A percentile compares a stretch with the other conserved stretches of the same genome.
phyloP scores from a whole-genome alignment of 2,888 invertebrate species.

The Harmothoe impar region DNA sequence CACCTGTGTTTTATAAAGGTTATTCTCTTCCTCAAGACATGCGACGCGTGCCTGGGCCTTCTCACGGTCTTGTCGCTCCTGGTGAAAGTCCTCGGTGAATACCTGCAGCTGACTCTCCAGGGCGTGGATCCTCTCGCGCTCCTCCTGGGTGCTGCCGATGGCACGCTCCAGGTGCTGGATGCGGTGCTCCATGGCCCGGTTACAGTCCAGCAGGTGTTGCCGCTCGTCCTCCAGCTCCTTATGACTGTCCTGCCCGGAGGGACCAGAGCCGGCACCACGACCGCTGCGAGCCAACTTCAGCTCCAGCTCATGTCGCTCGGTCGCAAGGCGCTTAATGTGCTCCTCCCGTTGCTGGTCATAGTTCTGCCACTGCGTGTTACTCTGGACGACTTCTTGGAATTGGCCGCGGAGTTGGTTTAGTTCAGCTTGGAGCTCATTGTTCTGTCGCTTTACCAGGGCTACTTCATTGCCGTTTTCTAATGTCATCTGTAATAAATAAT shows the following conservation, averaged over 20 bases:
- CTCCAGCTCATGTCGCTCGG: slow-evolving; percentile 18
- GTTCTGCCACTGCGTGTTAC: slow-evolving; percentile 15
- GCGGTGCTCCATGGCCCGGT: neutral
- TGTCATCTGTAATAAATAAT: neutral
- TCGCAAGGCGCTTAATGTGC: neutral
- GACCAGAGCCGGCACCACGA: neutral
- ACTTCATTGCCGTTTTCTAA: slow-evolving; percentile 14
- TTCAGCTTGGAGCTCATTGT: neutral
- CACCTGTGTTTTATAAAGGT: neutral
- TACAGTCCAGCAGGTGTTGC: neutral
- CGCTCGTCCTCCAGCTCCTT: neutral
- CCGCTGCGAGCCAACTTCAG: slow-evolving; percentile 14
- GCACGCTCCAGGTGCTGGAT: slow-evolving; percentile 5
- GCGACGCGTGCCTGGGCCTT: neutral
- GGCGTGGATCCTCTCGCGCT: neutral
- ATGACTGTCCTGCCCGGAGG: neutral
- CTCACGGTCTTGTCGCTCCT: slow-evolving; percentile 6
- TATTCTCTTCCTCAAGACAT: neutral
- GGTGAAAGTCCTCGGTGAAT: neutral
- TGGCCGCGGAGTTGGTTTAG: neutral
- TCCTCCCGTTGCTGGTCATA: slow-evolving; percentile 49
- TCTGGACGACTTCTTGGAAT: slow-evolving; percentile 23
- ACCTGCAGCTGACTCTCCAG: slow-evolving; percentile 32
- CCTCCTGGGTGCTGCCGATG: neutral
- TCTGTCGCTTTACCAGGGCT: neutral